Conservation (phyloP, 2,113 vertebrate genomes). For the Petroica traversi region DNA sequence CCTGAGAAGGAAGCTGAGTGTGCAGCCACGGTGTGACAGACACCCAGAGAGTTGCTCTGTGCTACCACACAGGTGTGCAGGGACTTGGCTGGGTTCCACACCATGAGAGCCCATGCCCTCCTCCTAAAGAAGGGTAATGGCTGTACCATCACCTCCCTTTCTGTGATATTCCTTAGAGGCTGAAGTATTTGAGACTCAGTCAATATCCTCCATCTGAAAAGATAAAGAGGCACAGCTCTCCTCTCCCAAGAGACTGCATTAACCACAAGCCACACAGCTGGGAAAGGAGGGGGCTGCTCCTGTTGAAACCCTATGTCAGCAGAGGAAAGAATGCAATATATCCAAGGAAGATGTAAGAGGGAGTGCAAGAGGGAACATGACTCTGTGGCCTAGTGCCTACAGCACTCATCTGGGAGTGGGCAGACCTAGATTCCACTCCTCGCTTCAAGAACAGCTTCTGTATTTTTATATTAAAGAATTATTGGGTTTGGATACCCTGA, state of each 20-base stretch:
- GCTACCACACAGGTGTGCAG: background rate
- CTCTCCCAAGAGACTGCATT: background rate
- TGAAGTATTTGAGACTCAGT: background rate
- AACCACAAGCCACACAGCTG: conserved; percentile 15
- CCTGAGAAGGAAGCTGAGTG: background rate
- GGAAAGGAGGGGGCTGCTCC: conserved; percentile 30
- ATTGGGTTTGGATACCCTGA: background rate
- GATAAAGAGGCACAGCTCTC: background rate
- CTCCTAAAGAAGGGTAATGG: background rate
- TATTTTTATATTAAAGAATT: conserved; percentile 26
- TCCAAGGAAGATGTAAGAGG: background rate
- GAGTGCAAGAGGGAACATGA: conserved; percentile 55
- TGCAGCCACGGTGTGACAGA: background rate
- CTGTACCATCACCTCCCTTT: background rate
- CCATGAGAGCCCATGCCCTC: accelerated
- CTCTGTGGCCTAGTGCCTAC: conserved; percentile 25
- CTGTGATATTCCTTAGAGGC: background rate
- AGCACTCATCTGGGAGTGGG: conserved; percentile 10
- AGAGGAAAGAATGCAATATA: conserved; percentile 40
- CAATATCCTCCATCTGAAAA: background rate
- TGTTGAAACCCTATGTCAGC: background rate
- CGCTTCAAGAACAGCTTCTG: background rate
- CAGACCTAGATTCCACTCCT: conserved; percentile 37
- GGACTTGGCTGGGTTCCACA: accelerated
- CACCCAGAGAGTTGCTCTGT: background rate